These are phyloP conservation scores for Melitaea athalia DNA, from an alignment of 2,888 invertebrate genomes.

Conservation along the genomic window DNA sequence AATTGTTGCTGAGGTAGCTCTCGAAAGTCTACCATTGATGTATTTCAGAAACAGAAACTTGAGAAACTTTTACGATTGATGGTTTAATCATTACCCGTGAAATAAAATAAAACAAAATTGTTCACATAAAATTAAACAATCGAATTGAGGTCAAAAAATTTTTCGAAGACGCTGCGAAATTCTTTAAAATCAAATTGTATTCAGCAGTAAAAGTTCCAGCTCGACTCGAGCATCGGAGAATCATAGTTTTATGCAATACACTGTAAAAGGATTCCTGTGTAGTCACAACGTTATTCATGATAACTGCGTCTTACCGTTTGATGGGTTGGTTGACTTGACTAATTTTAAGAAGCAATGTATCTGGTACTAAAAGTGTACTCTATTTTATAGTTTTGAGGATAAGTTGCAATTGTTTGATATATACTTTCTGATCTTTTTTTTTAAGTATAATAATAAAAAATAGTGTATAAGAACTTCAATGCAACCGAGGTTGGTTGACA, in stretches of 20 bases:
- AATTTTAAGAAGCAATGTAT: conserved; percentile 3
- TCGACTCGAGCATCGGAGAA: background rate
- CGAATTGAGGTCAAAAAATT: too few relatives aligned
- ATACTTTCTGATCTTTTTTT: too few relatives aligned
- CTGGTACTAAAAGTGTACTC: background rate
- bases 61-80: too few relatives aligned
- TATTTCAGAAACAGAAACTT: too few relatives aligned
- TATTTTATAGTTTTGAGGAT: background rate
- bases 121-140: background rate
- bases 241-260: conserved; percentile 29
- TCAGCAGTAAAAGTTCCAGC: conserved; percentile 8
- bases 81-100: background rate
- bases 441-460: too few relatives aligned
- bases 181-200: conserved; percentile 13
- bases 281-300: conserved; percentile 45
- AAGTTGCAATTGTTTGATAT: background rate
- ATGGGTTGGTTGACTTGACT: conserved; percentile 26
- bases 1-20: too few relatives aligned
- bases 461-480: too few relatives aligned
- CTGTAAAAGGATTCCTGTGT: conserved; percentile 47
- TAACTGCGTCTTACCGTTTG: conserved; percentile 44
- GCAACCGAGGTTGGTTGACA: too few relatives aligned
- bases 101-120: too few relatives aligned
- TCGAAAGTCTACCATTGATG: too few relatives aligned
- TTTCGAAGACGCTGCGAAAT: background rate